Evolutionary conservation across 2,797 vertebrate species (phyloP).

Genomic region (Gymnoscopelus microlampas): DNA sequence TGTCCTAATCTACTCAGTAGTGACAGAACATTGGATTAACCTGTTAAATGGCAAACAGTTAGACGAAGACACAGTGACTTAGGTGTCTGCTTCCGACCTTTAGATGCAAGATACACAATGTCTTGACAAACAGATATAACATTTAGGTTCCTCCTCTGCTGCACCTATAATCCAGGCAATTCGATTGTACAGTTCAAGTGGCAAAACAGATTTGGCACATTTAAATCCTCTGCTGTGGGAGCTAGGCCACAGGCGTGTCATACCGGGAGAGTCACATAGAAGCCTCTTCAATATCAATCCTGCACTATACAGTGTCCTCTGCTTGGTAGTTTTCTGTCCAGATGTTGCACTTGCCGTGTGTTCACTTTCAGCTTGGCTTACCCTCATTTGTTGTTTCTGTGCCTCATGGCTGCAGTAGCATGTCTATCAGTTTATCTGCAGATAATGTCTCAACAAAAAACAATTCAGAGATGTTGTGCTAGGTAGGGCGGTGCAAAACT

Average conservation of each 20-base stretch:
- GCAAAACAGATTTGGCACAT: conserved; percentile 20
- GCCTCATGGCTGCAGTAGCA: not conserved
- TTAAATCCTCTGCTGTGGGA: conserved; percentile 25
- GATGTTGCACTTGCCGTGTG: not conserved
- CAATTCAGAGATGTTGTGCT: conserved; percentile 20
- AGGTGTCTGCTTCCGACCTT: not conserved
- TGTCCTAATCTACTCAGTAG: not conserved
- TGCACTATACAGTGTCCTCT: conserved; percentile 27
- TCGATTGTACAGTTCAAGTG: too few relatives aligned
- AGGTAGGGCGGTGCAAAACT: conserved; percentile 24
- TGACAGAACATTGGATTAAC: conserved; percentile 36
- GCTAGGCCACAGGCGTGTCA: conserved; percentile 22
- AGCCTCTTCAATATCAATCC: conserved; percentile 10
- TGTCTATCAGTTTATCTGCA: conserved; percentile 14
- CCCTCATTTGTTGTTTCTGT: not conserved
- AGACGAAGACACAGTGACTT: conserved; percentile 13
- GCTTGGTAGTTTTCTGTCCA: conserved; percentile 4
- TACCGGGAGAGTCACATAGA: conserved; percentile 14
- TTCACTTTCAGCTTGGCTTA: not conserved
- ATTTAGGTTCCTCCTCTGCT: conserved; percentile 17
- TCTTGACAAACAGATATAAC: not conserved
- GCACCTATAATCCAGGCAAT: not conserved
- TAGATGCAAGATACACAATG: not conserved
- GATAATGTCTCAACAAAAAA: conserved; percentile 29
- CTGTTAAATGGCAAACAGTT: conserved; percentile 28